phyloP scores from a whole-genome alignment of 37 sponge, comb jelly and placozoan genomes.

The Diacarnus erythraeanus region DNA sequence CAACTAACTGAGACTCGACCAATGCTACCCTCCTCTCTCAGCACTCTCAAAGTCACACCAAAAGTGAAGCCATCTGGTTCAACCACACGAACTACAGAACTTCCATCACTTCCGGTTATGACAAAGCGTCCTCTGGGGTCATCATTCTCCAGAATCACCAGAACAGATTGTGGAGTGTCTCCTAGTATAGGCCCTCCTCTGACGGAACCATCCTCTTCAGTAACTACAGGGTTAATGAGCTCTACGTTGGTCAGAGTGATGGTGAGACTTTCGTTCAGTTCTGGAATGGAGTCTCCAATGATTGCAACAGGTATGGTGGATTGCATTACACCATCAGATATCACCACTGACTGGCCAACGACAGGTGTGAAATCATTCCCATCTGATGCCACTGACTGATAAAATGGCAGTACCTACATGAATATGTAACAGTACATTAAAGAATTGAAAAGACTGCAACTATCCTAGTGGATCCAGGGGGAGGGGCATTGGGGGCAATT shows the following conservation, averaged over 20 bases:
- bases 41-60: slow-evolving; percentile 70
- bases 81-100: background rate
- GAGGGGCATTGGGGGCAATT: too few species aligned
- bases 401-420: slow-evolving; percentile 49
- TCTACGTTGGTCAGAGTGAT: slow-evolving; percentile 50
- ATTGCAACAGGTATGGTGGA: slow-evolving; percentile 53
- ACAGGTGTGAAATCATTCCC: slow-evolving; percentile 44
- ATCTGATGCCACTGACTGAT: slow-evolving; percentile 40
- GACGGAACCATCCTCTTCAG: background rate
- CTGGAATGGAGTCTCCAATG: slow-evolving; percentile 62
- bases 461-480: too few species aligned
- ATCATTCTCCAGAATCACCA: slow-evolving; percentile 72
- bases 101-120: slow-evolving; percentile 10
- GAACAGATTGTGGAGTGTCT: slow-evolving; percentile 8
- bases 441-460: too few species aligned
- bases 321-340: slow-evolving; percentile 30
- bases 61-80: slow-evolving; percentile 44
- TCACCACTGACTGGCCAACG: slow-evolving; percentile 25
- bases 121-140: slow-evolving; percentile 73
- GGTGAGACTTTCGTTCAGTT: slow-evolving; percentile 74
- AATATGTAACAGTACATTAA: background rate
- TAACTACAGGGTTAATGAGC: background rate
- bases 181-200: slow-evolving; percentile 34
- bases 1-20: slow-evolving; percentile 63
- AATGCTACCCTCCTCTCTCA: slow-evolving; percentile 59